Conservation (phyloP, 2,888 invertebrate genomes). For the Lymantria dispar region DNA sequence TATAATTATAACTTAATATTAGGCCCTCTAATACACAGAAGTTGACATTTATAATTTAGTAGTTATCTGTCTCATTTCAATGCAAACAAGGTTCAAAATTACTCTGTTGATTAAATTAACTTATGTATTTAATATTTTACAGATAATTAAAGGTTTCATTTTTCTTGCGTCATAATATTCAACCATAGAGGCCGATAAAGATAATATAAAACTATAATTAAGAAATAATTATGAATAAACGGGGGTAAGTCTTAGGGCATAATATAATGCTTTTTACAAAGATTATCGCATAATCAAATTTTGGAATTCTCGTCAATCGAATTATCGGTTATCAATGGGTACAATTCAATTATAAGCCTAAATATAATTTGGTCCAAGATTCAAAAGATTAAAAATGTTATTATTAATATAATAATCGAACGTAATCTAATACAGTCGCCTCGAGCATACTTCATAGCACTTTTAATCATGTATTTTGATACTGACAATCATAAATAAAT, state of each 20-base stretch:
- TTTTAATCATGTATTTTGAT: not conserved
- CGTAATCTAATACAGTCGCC: constrained; percentile 36
- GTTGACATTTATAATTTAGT: not conserved
- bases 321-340: constrained; percentile 20
- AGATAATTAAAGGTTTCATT: too few species aligned
- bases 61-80: too few species aligned
- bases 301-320: constrained; percentile 31
- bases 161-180: too few species aligned
- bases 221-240: not conserved
- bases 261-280: constrained; percentile 19
- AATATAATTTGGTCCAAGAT: constrained; percentile 30
- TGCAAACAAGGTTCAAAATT: too few species aligned
- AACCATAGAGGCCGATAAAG: too few species aligned
- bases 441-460: constrained; percentile 24
- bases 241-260: constrained; percentile 7
- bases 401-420: too few species aligned
- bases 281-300: constrained; percentile 19
- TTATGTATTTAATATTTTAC: too few species aligned
- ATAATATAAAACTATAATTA: not conserved
- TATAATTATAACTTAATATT: constrained; percentile 32
- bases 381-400: constrained; percentile 30
- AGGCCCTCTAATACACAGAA: not conserved
- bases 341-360: constrained; percentile 40
- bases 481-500: not conserved
- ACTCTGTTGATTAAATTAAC: too few species aligned